Percentiles rank a stretch among this genome's conserved stretches.
These are phyloP conservation scores for Elephantulus edwardii DNA, from an alignment of 2,113 vertebrate genomes.

Conservation along the genomic window DNA sequence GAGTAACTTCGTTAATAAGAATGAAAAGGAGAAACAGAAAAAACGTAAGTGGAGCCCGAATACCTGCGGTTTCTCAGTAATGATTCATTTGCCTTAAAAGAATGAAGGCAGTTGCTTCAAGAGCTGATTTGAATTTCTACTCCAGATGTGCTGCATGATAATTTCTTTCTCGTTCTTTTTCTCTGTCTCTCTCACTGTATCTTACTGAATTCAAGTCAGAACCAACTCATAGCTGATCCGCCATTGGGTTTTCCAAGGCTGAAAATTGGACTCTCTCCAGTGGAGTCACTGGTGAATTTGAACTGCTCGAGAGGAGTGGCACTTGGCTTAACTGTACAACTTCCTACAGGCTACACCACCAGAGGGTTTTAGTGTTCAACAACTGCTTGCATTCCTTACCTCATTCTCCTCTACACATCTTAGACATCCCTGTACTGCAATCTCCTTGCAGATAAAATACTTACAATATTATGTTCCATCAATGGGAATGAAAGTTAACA, in stretches of 20 bases:
- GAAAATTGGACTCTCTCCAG: too few relatives aligned
- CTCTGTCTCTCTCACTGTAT: too few relatives aligned
- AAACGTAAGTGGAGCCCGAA: neutral
- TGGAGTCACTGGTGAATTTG: too few relatives aligned
- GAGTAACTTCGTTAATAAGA: too few relatives aligned
- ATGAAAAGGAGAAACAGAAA: neutral
- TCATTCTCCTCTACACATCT: neutral
- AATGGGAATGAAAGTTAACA: conserved; percentile 42
- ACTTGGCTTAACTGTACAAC: too few relatives aligned
- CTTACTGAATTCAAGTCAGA: too few relatives aligned
- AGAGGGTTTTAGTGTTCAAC: neutral
- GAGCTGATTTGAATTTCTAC: neutral
- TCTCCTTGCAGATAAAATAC: conserved; percentile 51
- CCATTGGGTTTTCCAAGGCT: too few relatives aligned
- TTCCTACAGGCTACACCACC: too few relatives aligned
- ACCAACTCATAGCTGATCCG: too few relatives aligned
- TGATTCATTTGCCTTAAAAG: neutral
- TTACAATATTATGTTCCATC: conserved; percentile 34
- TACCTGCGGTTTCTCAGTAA: neutral
- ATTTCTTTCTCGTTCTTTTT: too few relatives aligned
- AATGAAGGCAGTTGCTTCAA: neutral
- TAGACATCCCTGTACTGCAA: neutral
- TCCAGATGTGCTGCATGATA: neutral
- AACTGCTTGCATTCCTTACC: neutral
- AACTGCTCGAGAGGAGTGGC: too few relatives aligned